Conservation (phyloP, 2,797 vertebrate species). For the Eurystomus glaucurus region DNA sequence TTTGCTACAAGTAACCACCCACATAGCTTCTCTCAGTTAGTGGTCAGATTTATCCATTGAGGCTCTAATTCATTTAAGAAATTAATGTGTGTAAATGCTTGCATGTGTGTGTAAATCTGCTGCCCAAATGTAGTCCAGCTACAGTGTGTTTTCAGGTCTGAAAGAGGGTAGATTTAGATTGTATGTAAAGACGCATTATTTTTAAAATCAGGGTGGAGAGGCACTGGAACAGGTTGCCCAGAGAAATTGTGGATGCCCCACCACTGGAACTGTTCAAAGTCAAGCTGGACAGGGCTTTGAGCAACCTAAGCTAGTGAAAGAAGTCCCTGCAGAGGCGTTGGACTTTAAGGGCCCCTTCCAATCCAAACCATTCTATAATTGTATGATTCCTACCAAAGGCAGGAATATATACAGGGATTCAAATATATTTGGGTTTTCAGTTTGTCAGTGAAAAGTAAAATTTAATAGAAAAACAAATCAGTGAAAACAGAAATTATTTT, state of each 20-base stretch:
- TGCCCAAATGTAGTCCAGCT: too few species aligned
- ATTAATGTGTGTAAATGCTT: background rate
- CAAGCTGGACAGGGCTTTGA: background rate
- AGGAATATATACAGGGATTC: accelerated
- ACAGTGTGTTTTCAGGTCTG: background rate
- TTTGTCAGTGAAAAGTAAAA: background rate
- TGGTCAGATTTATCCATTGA: background rate
- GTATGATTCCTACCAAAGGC: background rate
- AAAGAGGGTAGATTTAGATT: background rate
- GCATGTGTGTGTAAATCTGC: background rate
- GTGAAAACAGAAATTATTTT: background rate
- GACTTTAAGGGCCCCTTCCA: background rate
- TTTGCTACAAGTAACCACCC: background rate
- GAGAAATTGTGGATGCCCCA: background rate
- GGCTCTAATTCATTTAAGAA: background rate
- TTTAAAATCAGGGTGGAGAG: background rate
- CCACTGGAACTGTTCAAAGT: background rate
- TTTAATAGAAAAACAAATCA: background rate
- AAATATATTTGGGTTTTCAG: background rate
- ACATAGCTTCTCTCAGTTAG: background rate
- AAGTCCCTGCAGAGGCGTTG: background rate
- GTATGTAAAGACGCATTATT: background rate
- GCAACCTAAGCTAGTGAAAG: background rate
- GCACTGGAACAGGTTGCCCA: background rate
- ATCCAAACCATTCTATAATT: background rate